Evolutionary conservation across 2,888 invertebrate genomes (phyloP).

Genomic region (Apotomis turbidana): DNA sequence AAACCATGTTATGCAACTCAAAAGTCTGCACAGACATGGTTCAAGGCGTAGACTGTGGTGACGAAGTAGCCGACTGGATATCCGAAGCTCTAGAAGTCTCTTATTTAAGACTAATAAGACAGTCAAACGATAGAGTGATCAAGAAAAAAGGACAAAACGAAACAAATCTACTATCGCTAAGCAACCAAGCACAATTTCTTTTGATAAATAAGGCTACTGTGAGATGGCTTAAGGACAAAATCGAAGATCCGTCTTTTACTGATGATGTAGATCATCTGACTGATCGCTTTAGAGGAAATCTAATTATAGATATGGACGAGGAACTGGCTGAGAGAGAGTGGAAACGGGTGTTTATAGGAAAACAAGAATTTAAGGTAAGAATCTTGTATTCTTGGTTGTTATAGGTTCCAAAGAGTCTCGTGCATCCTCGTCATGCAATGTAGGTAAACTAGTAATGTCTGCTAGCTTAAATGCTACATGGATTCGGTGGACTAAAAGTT

Average conservation of each 20-base stretch:
- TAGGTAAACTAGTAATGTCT: no score
- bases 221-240: constrained; percentile 86
- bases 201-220: constrained; percentile 92
- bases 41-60: constrained; percentile 93
- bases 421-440: no score
- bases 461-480: no score
- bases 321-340: constrained; percentile 92
- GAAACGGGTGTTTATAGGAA: constrained; percentile 86
- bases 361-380: constrained; percentile 85
- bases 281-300: constrained; percentile 95
- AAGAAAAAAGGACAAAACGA: constrained; percentile 63
- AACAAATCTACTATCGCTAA: constrained; percentile 81
- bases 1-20: constrained; percentile 86
- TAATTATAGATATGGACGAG: constrained; percentile 88
- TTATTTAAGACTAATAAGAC: constrained; percentile 88
- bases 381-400: no score
- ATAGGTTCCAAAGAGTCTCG: no score
- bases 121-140: constrained; percentile 71
- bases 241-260: constrained; percentile 79
- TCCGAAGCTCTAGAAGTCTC: constrained; percentile 87
- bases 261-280: constrained; percentile 85
- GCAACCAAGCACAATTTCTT: constrained; percentile 94
- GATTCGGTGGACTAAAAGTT: no score
- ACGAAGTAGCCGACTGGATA: constrained; percentile 91
- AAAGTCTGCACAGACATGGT: constrained; percentile 94